These are phyloP conservation scores for Lepidurus couesii DNA, from an alignment of 1,140 invertebrate genomes.

Conservation along the genomic window DNA sequence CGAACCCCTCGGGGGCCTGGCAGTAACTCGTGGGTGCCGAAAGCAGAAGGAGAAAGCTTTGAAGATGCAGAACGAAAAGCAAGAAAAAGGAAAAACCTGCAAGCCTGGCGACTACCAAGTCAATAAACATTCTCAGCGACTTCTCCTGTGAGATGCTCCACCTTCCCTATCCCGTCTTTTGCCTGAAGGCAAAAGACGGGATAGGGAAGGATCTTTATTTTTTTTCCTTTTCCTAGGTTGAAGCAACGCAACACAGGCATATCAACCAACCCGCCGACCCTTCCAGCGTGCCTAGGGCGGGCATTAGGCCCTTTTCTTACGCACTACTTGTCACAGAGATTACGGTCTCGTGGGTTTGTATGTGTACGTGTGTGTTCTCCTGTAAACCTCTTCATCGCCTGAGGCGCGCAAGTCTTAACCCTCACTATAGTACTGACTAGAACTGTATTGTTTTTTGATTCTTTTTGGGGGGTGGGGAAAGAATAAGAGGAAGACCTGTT, in stretches of 20 bases:
- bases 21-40: not conserved
- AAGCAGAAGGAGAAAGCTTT: not conserved
- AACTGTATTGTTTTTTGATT: not conserved
- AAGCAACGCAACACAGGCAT: too few species aligned
- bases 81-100: not conserved
- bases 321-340: conserved; percentile 6
- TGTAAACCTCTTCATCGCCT: not conserved
- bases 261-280: not conserved
- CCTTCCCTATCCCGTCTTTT: not conserved
- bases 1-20: not conserved
- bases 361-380: not conserved
- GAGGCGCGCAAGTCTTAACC: not conserved
- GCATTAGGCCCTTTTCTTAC: not conserved
- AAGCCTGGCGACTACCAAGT: conserved; percentile 12
- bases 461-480: not conserved
- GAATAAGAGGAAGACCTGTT: not conserved
- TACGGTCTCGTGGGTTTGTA: not conserved
- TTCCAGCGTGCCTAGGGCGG: not conserved
- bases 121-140: not conserved
- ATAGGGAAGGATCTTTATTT: too few species aligned
- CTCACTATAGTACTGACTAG: not conserved
- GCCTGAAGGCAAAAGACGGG: too few species aligned
- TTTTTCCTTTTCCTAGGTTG: too few species aligned
- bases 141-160: not conserved
- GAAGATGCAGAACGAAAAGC: not conserved